These are phyloP conservation scores for Ctenochaetus hawaiiensis DNA, from an alignment of 2,797 vertebrate species.

Conservation along the genomic window DNA sequence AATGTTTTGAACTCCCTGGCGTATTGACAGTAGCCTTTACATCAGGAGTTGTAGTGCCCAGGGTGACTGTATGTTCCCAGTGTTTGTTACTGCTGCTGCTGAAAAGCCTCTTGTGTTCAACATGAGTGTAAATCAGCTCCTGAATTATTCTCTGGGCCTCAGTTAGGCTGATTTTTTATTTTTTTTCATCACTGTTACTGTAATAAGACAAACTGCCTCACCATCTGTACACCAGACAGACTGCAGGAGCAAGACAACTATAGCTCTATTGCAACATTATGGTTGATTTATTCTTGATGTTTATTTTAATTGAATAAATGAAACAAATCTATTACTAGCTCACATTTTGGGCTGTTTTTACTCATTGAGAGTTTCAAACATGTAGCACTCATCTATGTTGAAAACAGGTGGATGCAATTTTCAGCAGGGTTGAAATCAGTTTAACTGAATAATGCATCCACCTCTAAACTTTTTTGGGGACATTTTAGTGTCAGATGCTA, in stretches of 20 bases:
- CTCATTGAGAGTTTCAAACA: too few species aligned
- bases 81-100: constrained; percentile 29
- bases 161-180: constrained; percentile 2
- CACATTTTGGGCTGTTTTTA: too few species aligned
- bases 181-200: constrained; percentile 41
- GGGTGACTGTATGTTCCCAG: constrained; percentile 2
- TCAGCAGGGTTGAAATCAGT: too few species aligned
- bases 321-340: neutral
- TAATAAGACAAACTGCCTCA: constrained; percentile 37
- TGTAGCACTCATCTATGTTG: too few species aligned
- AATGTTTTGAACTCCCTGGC: constrained; percentile 29
- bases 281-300: neutral
- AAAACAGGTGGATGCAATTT: too few species aligned
- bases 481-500: neutral
- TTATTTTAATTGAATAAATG: neutral
- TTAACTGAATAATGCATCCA: too few species aligned
- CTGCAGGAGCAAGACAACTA: neutral
- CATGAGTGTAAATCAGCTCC: constrained; percentile 44
- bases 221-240: constrained; percentile 36
- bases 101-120: constrained; percentile 42
- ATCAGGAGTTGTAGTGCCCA: constrained; percentile 16
- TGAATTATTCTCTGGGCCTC: constrained; percentile 21
- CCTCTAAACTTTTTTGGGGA: too few species aligned
- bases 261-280: neutral
- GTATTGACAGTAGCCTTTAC: constrained; percentile 44